These are phyloP conservation scores for Harpegnathos saltator DNA, from an alignment of 1,140 invertebrate genomes.

Conservation along the genomic window DNA sequence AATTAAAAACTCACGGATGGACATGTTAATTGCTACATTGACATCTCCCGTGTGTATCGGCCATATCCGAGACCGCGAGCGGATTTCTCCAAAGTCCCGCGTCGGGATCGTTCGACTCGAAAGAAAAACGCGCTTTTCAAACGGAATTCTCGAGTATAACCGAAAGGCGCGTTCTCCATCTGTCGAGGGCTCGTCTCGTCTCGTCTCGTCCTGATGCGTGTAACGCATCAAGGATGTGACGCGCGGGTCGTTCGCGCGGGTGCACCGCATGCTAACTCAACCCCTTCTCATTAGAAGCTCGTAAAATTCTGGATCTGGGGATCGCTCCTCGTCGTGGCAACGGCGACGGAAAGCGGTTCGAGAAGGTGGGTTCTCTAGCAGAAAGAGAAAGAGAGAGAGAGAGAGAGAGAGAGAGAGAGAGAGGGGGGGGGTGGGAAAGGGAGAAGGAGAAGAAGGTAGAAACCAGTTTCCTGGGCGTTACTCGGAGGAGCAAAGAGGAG, in stretches of 20 bases:
- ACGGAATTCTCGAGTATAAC: background rate
- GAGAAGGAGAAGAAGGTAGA: conserved; percentile 61
- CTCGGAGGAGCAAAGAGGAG: conserved; percentile 63
- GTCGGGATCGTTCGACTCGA: background rate
- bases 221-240: conserved; percentile 18
- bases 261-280: conserved; percentile 69
- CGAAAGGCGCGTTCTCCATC: background rate
- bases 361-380: conserved; percentile 13
- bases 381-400: conserved; percentile 12
- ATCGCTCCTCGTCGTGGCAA: conserved; percentile 38
- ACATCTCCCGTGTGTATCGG: too few relatives aligned
- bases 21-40: too few relatives aligned
- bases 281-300: conserved; percentile 78
- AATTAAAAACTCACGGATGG: too few relatives aligned
- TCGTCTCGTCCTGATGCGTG: background rate
- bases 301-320: conserved; percentile 69
- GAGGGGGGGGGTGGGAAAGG: conserved; percentile 10
- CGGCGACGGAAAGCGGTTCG: conserved; percentile 35
- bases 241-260: conserved; percentile 41
- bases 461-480: conserved; percentile 74
- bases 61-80: too few relatives aligned
- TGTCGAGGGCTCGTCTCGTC: conserved; percentile 39
- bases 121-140: background rate
- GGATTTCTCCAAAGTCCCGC: too few relatives aligned
- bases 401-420: conserved; percentile 9